Evolutionary conservation across 2,888 invertebrate species (phyloP).

Genomic region (Cyclophora albipunctata): DNA sequence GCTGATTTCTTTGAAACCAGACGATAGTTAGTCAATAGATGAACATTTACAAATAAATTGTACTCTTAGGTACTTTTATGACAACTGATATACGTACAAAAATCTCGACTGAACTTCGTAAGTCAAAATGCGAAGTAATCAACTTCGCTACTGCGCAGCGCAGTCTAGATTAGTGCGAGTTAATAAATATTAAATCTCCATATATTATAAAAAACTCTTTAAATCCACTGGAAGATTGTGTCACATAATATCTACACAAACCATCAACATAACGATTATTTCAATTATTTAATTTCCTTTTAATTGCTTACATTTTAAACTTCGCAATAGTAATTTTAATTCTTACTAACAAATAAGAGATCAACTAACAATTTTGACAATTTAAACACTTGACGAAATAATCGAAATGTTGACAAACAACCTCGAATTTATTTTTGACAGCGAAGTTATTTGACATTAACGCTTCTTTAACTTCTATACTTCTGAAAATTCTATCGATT

Average conservation of each 20-base stretch:
- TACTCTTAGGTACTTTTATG: constrained; percentile 36
- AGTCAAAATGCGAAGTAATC: not conserved
- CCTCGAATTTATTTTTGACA: not conserved
- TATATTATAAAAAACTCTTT: constrained; percentile 3
- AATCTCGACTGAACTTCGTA: constrained; percentile 22
- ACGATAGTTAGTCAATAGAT: constrained; percentile 37
- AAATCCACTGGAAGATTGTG: constrained; percentile 36
- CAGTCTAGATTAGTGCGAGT: not conserved
- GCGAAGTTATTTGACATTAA: not conserved
- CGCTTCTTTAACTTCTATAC: not conserved
- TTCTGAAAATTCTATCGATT: not conserved
- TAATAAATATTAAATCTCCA: not conserved
- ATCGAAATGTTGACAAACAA: constrained; percentile 11
- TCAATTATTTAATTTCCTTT: constrained; percentile 8
- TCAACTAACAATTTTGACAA: constrained; percentile 17
- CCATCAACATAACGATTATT: constrained; percentile 22
- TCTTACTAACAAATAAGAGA: constrained; percentile 32
- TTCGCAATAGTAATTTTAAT: constrained; percentile 3
- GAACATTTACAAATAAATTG: constrained; percentile 34
- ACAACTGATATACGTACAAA: constrained; percentile 22
- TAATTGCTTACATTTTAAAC: constrained; percentile 1
- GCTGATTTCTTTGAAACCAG: constrained; percentile 57
- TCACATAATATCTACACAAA: constrained; percentile 24
- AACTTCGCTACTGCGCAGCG: not conserved
- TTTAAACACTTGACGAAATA: constrained; percentile 15